phyloP scores from a whole-genome alignment of 2,888 invertebrate species.

The Branchipolynoe longqiensis region DNA sequence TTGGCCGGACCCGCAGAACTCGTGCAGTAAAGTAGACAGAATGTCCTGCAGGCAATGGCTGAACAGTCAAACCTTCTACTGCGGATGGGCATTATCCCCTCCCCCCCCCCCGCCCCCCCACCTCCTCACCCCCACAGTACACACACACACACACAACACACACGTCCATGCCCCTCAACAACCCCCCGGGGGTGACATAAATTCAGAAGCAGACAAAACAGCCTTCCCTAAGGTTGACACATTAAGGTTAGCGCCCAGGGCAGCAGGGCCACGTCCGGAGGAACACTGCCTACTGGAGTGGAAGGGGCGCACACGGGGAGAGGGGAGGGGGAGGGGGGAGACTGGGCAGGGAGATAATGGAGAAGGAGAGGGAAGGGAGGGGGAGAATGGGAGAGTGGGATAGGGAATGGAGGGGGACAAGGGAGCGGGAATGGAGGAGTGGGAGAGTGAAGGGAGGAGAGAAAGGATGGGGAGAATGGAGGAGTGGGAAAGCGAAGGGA shows the following conservation, averaged over 20 bases:
- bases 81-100: background rate
- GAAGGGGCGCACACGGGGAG: background rate
- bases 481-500: too few relatives aligned
- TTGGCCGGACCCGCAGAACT: too few relatives aligned
- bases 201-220: background rate
- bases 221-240: slow-evolving; percentile 14
- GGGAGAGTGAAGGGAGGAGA: too few relatives aligned
- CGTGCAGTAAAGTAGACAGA: too few relatives aligned
- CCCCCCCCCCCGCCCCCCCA: background rate
- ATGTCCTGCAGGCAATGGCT: background rate
- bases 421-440: too few relatives aligned
- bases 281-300: background rate
- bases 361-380: too few relatives aligned
- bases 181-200: background rate
- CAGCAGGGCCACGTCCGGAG: background rate
- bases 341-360: too few relatives aligned
- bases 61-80: background rate
- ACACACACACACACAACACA: slow-evolving; percentile 10
- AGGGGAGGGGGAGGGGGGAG: background rate
- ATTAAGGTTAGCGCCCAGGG: slow-evolving; percentile 35
- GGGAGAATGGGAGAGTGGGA: too few relatives aligned
- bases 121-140: background rate
- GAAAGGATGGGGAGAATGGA: too few relatives aligned
- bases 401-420: too few relatives aligned
- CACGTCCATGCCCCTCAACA: background rate